Conservation (phyloP, 2,113 vertebrate genomes). For the Pollachius pollachius region DNA sequence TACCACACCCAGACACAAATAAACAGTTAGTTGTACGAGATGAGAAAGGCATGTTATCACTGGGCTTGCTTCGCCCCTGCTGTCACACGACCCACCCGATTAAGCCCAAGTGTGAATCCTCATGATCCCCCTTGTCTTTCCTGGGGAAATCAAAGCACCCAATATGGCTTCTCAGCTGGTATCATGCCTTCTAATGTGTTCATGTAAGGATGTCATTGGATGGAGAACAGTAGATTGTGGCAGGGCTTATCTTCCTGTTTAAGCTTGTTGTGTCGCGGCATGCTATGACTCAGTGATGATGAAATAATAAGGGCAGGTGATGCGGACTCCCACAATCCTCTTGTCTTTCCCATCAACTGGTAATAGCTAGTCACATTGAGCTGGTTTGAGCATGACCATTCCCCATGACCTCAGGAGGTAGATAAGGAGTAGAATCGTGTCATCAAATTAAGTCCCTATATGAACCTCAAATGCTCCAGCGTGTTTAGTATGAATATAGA, state of each 20-base stretch:
- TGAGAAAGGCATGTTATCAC: neutral
- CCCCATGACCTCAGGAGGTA: too few relatives aligned
- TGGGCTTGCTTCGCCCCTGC: neutral
- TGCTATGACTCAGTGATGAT: conserved; percentile 9
- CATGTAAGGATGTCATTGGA: neutral
- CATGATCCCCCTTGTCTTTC: conserved; percentile 11
- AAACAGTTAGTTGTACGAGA: conserved; percentile 14
- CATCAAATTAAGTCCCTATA: too few relatives aligned
- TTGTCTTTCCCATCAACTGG: conserved; percentile 8
- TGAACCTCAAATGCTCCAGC: too few relatives aligned
- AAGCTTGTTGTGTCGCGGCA: neutral
- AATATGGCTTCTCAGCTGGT: conserved; percentile 3
- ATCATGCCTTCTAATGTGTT: neutral
- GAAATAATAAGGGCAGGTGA: conserved; percentile 3
- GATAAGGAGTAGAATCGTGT: too few relatives aligned
- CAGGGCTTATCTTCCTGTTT: conserved; percentile 11
- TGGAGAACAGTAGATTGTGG: neutral
- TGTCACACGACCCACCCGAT: neutral
- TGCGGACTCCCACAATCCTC: neutral
- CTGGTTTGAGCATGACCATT: neutral
- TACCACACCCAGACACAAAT: conserved; percentile 18
- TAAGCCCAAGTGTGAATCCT: conserved; percentile 12
- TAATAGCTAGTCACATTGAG: neutral
- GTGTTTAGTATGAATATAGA: too few relatives aligned
- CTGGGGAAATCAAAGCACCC: neutral